Evolutionary conservation across 2,888 invertebrate genomes (phyloP).

Genomic region (Andricus quercusramuli): DNA sequence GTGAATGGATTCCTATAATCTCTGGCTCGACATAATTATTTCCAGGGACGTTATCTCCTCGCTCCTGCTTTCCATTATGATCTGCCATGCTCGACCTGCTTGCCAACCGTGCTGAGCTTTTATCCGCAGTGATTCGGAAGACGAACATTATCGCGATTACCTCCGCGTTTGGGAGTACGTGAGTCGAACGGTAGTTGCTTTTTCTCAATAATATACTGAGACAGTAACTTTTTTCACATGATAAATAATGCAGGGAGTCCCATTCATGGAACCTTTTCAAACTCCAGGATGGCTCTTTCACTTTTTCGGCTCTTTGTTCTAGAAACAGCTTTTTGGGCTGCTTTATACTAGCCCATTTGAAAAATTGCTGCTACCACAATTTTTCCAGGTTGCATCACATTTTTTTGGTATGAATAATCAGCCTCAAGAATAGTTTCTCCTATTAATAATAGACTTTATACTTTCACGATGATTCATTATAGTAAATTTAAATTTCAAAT

Average conservation of each 20-base stretch:
- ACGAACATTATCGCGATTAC: constrained; percentile 41
- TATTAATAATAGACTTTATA: too few species aligned
- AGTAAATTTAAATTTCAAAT: too few species aligned
- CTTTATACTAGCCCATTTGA: constrained; percentile 35
- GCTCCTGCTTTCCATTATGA: constrained; percentile 41
- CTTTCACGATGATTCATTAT: too few species aligned
- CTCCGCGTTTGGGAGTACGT: constrained; percentile 33
- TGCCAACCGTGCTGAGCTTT: constrained; percentile 26
- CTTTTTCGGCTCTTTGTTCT: constrained; percentile 34
- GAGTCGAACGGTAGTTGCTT: constrained; percentile 34
- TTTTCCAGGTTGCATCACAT: neutral
- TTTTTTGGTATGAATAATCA: neutral
- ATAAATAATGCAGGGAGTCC: constrained; percentile 26
- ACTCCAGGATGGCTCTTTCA: constrained; percentile 1
- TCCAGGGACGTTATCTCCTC: constrained; percentile 55
- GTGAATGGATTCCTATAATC: constrained; percentile 63
- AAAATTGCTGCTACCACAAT: constrained; percentile 10
- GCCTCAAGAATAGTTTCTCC: neutral
- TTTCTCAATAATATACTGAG: constrained; percentile 38
- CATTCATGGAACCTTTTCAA: neutral
- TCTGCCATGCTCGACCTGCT: constrained; percentile 35
- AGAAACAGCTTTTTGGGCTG: constrained; percentile 27
- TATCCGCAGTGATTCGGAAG: constrained; percentile 39
- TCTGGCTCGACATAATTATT: constrained; percentile 59
- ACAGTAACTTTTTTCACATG: constrained; percentile 31